Base-by-base conservation (phyloP, 1,140 invertebrate species). In the Dendrolimus kikuchii region DNA sequence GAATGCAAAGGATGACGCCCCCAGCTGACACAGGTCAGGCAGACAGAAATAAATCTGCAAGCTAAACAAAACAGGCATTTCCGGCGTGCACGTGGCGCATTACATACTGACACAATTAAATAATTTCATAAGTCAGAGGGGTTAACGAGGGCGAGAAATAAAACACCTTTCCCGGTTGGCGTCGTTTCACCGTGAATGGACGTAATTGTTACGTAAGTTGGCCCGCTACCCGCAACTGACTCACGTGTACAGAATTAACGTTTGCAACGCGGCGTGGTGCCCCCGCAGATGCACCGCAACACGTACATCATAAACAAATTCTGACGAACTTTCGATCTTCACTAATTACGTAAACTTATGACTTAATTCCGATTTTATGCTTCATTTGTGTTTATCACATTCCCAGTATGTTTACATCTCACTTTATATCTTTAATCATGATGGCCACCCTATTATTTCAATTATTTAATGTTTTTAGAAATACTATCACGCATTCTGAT, bases 1-100 rank as follows among this genome's bases (percentile, higher is more conserved):
- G 52, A 50, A 60, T 57, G 61, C 55, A 65, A 54, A 77, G 74
- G 74, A 77, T 77, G 75, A 80, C 72, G 71, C 68, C 66, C 74
- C 64, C 68, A 76, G 71, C 76, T 79, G 74, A 82, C 79, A 80
- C 66, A 23, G 23, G 23, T 23, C 60, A 64, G 56, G 60, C 61
- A 68, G 65, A 74, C 73, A 72, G 66, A 86, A 83, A 86, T 86
- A 86, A 83, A 75, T 81, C 66, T 71, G 80, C 74, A 80, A 74
- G 55, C 71, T 73, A 81, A 81, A 86, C 74, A 86, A 78, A 77
- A 67, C 64, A 49, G 73, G 74, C 66, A 80, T 83, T 81, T 81
- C 82, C 80, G 78, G 68, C 74, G 70, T 62, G 54, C 68, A 71
- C 65, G 70, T 69, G 23, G 23, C 23, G 23, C 23, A 23, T 23